phyloP scores from a whole-genome alignment of 1,140 invertebrate species.

The Gerris buenoi region DNA sequence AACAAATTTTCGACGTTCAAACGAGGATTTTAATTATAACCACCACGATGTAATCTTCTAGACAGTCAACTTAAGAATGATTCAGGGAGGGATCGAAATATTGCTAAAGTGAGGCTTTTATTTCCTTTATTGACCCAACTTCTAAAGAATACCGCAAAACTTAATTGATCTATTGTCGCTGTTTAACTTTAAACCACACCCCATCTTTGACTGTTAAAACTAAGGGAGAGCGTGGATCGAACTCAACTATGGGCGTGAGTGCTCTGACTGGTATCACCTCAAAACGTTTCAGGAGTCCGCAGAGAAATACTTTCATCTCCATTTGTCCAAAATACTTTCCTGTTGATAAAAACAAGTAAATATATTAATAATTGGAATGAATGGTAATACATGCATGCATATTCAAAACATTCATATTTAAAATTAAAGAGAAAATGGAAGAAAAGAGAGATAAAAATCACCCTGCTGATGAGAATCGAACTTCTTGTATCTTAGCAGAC shows the following conservation, averaged over 20 bases:
- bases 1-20: not conserved
- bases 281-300: not conserved
- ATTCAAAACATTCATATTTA: no score
- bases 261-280: not conserved
- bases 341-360: not conserved
- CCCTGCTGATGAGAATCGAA: not conserved
- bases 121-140: not conserved
- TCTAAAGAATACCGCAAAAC: not conserved
- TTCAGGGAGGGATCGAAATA: not conserved
- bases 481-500: not conserved
- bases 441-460: not conserved
- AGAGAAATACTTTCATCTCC: not conserved
- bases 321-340: not conserved
- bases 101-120: not conserved
- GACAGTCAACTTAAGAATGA: not conserved
- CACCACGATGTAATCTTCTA: not conserved
- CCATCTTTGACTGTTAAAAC: not conserved
- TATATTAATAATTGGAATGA: no score
- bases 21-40: not conserved
- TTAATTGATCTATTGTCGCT: not conserved
- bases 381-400: no score
- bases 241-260: not conserved
- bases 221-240: not conserved
- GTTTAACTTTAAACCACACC: not conserved
- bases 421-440: not conserved